Evolutionary conservation across 2,797 vertebrate species (phyloP).

Genomic region (Chromobotia macracanthus): DNA sequence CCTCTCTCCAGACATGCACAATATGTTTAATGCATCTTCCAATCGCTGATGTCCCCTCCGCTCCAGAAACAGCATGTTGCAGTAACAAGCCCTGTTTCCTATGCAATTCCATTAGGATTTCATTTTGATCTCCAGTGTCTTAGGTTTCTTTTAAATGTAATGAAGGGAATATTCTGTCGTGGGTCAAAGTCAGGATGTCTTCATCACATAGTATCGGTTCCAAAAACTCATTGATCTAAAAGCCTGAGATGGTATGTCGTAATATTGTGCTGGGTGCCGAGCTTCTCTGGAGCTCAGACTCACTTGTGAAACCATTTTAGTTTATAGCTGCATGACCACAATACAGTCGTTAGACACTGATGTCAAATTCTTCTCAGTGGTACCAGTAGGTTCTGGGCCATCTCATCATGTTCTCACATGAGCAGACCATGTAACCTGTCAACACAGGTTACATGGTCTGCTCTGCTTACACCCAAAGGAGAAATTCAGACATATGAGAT

Average conservation of each 20-base stretch:
- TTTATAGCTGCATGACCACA: constrained; percentile 31
- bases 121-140: constrained; percentile 71
- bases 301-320: constrained; percentile 15
- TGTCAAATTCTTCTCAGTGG: constrained; percentile 16
- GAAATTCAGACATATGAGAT: constrained; percentile 88
- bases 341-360: background rate
- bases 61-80: constrained; percentile 71
- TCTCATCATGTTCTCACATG: constrained; percentile 24
- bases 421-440: too few relatives aligned
- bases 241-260: constrained; percentile 61
- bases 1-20: constrained; percentile 2
- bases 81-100: constrained; percentile 72
- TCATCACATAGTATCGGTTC: constrained; percentile 60
- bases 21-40: constrained; percentile 49
- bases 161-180: constrained; percentile 71
- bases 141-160: constrained; percentile 73
- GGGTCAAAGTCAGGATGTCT: constrained; percentile 76
- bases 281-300: constrained; percentile 4
- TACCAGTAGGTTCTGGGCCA: constrained; percentile 3
- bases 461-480: constrained; percentile 85
- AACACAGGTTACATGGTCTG: constrained; percentile 84
- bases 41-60: constrained; percentile 74
- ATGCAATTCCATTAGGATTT: constrained; percentile 81
- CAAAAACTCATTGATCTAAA: constrained; percentile 73
- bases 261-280: constrained; percentile 15